Percentiles rank a stretch among this genome's conserved stretches.
phyloP scores from a whole-genome alignment of 2,113 vertebrate genomes.

The Corythaeola cristata region DNA sequence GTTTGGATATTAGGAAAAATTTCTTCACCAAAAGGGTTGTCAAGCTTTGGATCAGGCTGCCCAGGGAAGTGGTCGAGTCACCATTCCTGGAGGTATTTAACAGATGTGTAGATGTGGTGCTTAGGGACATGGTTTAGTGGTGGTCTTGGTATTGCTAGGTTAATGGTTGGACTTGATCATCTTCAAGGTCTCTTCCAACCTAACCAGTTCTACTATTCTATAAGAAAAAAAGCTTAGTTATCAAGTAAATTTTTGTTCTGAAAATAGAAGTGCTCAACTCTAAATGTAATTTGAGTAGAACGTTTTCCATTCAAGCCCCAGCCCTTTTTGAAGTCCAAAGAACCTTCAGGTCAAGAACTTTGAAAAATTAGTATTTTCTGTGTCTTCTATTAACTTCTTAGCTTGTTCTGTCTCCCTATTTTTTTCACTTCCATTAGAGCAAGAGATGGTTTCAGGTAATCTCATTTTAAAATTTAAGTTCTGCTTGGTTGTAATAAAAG shows the following conservation, averaged over 20 bases:
- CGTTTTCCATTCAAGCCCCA: background rate
- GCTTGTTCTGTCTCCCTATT: background rate
- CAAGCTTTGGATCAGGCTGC: no score
- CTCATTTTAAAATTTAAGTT: background rate
- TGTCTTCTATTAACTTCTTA: background rate
- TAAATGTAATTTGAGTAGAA: conserved; percentile 4
- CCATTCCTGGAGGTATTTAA: no score
- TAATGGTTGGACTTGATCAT: no score
- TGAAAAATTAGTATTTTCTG: background rate
- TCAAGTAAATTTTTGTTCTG: background rate
- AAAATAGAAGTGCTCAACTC: background rate
- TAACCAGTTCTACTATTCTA: no score
- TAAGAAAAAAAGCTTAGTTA: background rate
- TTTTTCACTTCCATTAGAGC: background rate
- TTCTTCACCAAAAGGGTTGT: no score
- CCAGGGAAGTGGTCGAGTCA: no score
- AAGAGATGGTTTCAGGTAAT: background rate
- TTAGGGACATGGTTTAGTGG: no score
- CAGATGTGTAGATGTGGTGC: no score
- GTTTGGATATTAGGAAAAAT: no score
- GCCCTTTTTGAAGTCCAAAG: background rate
- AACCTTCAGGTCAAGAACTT: background rate
- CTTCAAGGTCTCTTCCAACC: no score
- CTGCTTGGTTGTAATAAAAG: background rate
- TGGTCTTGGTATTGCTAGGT: no score